Conservation (phyloP, 1,140 invertebrate genomes). For the Tetramorium parvispinum region DNA sequence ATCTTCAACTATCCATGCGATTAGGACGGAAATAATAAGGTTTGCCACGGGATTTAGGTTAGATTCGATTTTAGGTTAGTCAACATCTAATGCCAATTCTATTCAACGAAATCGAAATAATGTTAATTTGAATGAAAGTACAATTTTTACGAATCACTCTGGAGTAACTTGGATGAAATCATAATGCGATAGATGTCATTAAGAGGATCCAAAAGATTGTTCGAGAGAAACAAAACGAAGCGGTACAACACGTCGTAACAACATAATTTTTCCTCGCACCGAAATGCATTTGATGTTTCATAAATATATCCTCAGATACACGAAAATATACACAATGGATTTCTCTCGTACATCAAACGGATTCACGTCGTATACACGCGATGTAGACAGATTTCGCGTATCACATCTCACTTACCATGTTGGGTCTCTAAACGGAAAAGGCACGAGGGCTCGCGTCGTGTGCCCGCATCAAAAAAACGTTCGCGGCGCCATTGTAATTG, state of each 20-base stretch:
- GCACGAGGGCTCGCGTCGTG: constrained; percentile 32
- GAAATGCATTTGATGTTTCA: constrained; percentile 35
- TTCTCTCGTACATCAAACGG: constrained; percentile 37
- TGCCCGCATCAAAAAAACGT: constrained; percentile 26
- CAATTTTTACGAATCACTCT: not conserved
- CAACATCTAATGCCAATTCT: not conserved
- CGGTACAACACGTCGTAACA: not conserved
- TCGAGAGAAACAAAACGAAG: not conserved
- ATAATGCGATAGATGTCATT: not conserved
- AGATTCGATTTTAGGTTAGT: not conserved
- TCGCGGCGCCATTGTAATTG: constrained; percentile 48
- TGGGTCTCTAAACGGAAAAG: constrained; percentile 77
- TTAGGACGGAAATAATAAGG: not conserved
- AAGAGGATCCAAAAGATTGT: not conserved
- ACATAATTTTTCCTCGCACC: not conserved
- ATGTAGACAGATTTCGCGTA: constrained; percentile 76
- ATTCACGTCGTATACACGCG: constrained; percentile 36
- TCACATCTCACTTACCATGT: constrained; percentile 78
- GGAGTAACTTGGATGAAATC: not conserved
- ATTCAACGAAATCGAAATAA: not conserved
- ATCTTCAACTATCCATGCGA: not conserved
- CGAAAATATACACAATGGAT: constrained; percentile 50
- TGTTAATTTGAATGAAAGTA: not conserved
- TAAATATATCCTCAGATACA: constrained; percentile 42
- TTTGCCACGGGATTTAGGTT: not conserved